Evolutionary conservation across 2,113 vertebrate genomes (phyloP).

Genomic region (Onychostruthus taczanowskii): DNA sequence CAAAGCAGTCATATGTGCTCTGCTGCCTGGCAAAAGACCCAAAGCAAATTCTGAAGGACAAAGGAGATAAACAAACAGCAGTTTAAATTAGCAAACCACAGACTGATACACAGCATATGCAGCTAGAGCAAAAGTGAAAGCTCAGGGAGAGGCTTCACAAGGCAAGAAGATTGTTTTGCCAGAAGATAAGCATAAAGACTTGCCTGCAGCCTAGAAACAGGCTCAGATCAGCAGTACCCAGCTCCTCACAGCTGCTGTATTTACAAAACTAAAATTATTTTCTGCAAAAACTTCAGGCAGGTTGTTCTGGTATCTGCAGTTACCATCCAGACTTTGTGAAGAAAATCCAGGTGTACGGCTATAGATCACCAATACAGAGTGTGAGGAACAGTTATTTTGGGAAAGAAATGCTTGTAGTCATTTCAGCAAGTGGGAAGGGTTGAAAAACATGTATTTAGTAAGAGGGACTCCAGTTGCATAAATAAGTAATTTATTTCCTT

Average conservation of each 20-base stretch:
- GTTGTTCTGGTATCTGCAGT: background rate
- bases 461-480: background rate
- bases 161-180: background rate
- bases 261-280: background rate
- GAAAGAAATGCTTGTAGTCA: background rate
- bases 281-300: background rate
- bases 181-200: background rate
- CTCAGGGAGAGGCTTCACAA: background rate
- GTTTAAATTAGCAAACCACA: conserved; percentile 42
- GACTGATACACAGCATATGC: background rate
- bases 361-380: background rate
- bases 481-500: background rate
- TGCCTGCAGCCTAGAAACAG: background rate
- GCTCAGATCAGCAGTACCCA: background rate
- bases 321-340: background rate
- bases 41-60: conserved; percentile 1
- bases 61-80: background rate
- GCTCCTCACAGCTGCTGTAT: background rate
- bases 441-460: background rate
- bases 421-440: background rate
- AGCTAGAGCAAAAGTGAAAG: conserved; percentile 19
- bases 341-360: background rate
- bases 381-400: background rate
- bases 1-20: background rate
- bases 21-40: background rate